A percentile compares a stretch with the other conserved stretches of the same genome.
phyloP scores from a whole-genome alignment of 2,113 vertebrate species.

The Psittacara wagleri region DNA sequence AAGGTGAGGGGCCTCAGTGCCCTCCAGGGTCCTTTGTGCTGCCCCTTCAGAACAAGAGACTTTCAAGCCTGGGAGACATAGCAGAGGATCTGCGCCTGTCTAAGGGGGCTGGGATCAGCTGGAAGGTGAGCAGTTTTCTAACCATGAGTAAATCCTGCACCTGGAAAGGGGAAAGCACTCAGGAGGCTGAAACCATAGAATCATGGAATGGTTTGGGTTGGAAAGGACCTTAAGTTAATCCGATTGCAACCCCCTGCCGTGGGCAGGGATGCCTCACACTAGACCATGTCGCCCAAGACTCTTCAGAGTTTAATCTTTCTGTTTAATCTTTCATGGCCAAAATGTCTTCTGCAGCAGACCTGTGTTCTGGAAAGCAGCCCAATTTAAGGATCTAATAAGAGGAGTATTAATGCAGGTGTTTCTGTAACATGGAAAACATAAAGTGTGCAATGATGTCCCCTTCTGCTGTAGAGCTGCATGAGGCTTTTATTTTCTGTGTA shows the following conservation, averaged over 20 bases:
- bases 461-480: neutral
- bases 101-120: neutral
- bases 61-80: neutral
- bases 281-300: neutral
- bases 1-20: neutral
- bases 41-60: neutral
- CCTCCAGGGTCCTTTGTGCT: neutral
- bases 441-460: neutral
- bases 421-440: neutral
- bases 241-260: neutral
- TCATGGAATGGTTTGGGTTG: neutral
- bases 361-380: neutral
- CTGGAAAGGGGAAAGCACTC: neutral
- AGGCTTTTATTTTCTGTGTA: neutral
- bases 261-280: neutral
- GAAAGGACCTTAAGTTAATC: neutral
- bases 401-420: conserved; percentile 10
- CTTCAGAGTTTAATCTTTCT: neutral
- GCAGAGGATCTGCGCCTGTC: neutral
- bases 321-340: neutral
- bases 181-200: neutral
- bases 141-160: neutral
- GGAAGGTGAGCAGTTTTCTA: neutral
- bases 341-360: neutral
- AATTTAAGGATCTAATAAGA: neutral